Percentiles rank a stretch among this genome's conserved stretches.
Conservation (phyloP, 2,797 vertebrate species). For the Lemur catta region DNA sequence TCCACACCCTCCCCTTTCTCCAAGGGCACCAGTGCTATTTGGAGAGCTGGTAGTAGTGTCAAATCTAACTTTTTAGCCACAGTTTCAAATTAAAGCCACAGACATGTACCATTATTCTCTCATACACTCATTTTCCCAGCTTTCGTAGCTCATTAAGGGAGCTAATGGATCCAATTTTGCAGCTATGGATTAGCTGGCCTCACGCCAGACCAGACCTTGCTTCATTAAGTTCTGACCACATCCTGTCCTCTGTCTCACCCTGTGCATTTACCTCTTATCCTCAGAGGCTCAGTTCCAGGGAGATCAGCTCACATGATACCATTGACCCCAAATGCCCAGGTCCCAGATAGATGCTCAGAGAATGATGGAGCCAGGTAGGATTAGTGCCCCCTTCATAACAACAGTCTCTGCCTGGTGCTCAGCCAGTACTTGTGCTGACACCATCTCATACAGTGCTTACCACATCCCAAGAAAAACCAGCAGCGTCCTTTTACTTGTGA, state of each 20-base stretch:
- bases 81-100: slow-evolving; percentile 38
- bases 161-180: slow-evolving; percentile 60
- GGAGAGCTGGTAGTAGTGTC: background rate
- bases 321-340: background rate
- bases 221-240: slow-evolving; percentile 50
- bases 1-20: background rate
- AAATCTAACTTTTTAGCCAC: slow-evolving; percentile 39
- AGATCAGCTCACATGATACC: background rate
- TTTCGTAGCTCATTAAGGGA: slow-evolving; percentile 61
- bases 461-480: background rate
- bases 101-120: slow-evolving; percentile 39
- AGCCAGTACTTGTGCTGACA: background rate
- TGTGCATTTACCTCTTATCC: background rate
- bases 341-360: background rate
- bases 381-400: background rate
- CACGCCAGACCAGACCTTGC: background rate
- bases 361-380: background rate
- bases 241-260: background rate
- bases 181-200: slow-evolving; percentile 61
- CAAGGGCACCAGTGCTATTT: background rate
- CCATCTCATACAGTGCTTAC: background rate
- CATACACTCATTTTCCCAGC: slow-evolving; percentile 33
- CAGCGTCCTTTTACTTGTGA: background rate
- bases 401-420: background rate
- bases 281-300: background rate